Conservation (phyloP, 2,113 vertebrate species). For the Xerus inauris region DNA sequence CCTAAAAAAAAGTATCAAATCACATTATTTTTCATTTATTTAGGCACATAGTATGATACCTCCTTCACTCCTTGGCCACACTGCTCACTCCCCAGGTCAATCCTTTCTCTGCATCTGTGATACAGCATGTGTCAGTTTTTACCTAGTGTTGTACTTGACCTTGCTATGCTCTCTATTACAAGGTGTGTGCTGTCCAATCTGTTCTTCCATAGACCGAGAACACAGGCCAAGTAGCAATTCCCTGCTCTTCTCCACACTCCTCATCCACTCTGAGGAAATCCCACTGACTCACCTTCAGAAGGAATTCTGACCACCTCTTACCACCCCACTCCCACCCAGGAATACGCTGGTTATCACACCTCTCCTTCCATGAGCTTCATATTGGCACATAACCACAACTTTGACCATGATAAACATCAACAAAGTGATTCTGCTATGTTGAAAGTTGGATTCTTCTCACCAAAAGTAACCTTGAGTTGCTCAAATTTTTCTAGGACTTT, state of each 20-base stretch:
- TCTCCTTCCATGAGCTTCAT: neutral
- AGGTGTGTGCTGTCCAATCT: fast-evolving
- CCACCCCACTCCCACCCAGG: neutral
- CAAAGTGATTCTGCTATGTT: neutral
- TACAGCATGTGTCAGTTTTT: neutral
- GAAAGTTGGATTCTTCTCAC: neutral
- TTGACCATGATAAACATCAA: neutral
- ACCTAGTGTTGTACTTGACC: neutral
- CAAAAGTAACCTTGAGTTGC: neutral
- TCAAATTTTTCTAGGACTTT: neutral
- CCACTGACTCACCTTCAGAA: neutral
- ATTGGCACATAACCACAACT: neutral
- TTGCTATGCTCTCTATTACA: neutral
- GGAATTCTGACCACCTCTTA: neutral
- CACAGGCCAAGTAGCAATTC: neutral
- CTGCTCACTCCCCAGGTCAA: neutral
- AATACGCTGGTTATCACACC: neutral
- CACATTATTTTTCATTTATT: neutral
- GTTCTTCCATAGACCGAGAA: fast-evolving
- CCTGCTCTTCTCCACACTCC: neutral
- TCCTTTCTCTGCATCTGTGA: neutral
- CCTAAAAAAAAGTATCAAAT: neutral
- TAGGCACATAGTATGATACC: neutral
- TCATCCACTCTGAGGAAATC: neutral
- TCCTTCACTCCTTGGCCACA: neutral